A percentile compares a stretch with the other conserved stretches of the same genome.
These are phyloP conservation scores for Hipparchia sbordonii DNA, from an alignment of 2,888 invertebrate genomes.

Conservation along the genomic window DNA sequence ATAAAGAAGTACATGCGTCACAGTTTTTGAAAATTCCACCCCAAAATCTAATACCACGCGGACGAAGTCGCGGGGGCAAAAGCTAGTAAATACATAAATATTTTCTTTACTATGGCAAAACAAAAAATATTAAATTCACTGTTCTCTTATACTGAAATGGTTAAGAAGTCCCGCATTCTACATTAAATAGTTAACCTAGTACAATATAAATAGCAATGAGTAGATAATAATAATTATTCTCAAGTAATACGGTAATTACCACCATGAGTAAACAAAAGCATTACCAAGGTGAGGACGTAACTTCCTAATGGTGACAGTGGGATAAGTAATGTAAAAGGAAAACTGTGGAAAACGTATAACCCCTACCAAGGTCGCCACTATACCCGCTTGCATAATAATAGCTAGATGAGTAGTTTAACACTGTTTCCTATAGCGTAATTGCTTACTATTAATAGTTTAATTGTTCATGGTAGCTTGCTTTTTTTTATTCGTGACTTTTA, in stretches of 20 bases:
- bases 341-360: constrained; percentile 26
- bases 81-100: too few relatives aligned
- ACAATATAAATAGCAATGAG: neutral
- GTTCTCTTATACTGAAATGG: too few relatives aligned
- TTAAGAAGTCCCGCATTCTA: too few relatives aligned
- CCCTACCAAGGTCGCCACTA: neutral
- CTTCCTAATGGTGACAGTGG: constrained; percentile 25
- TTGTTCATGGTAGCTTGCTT: neutral
- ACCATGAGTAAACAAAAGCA: neutral
- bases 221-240: neutral
- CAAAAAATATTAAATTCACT: too few relatives aligned
- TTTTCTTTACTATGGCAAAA: too few relatives aligned
- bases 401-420: neutral
- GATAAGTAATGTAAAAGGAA: constrained; percentile 31
- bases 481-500: too few relatives aligned
- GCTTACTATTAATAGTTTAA: constrained; percentile 6
- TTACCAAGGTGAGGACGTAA: constrained; percentile 22
- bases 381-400: constrained; percentile 21
- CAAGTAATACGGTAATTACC: neutral
- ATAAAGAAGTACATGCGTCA: too few relatives aligned
- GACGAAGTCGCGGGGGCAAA: too few relatives aligned
- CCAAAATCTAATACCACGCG: too few relatives aligned
- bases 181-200: neutral
- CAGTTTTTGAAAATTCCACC: too few relatives aligned
- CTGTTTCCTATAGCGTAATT: constrained; percentile 20